Evolutionary conservation across 2,113 vertebrate genomes (phyloP).

Genomic region (Pimephales promelas): DNA sequence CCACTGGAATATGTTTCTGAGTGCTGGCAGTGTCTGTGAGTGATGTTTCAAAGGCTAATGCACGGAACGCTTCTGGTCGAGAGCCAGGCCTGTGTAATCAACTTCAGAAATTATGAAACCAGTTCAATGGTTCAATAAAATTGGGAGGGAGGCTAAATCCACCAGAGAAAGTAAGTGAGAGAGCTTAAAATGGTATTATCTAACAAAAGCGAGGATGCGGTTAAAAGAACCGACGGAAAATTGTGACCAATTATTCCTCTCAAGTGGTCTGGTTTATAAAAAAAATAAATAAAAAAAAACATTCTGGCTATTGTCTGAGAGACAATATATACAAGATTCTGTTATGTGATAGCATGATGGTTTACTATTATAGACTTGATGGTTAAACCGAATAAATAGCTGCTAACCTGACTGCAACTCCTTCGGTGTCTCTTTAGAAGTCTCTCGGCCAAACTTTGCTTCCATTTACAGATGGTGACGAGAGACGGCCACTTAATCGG

Average conservation of each 20-base stretch:
- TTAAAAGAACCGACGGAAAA: not conserved
- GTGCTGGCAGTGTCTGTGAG: slow-evolving; percentile 20
- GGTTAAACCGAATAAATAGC: slow-evolving; percentile 2
- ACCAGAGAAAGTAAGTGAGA: slow-evolving; percentile 5
- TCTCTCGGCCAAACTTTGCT: slow-evolving; percentile 68
- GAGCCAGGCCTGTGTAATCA: slow-evolving; percentile 37
- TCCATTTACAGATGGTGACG: slow-evolving; percentile 73
- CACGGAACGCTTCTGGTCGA: slow-evolving; percentile 35
- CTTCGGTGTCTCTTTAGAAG: slow-evolving; percentile 68
- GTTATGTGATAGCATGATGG: not conserved
- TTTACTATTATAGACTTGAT: not conserved
- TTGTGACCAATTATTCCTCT: not conserved
- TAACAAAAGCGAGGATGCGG: not conserved
- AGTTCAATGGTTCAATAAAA: slow-evolving; percentile 52
- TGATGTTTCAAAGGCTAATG: slow-evolving; percentile 49
- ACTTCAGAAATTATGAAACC: slow-evolving; percentile 52
- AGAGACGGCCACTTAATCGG: slow-evolving; percentile 72
- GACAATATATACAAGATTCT: not conserved
- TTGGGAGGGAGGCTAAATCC: slow-evolving; percentile 22
- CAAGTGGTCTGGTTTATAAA: slow-evolving; percentile 34
- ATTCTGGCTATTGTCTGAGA: not conserved
- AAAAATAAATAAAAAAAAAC: not conserved
- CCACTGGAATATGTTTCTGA: slow-evolving; percentile 29
- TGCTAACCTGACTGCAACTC: slow-evolving; percentile 71
- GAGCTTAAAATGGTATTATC: not conserved